Base-by-base conservation (phyloP, 2,113 vertebrate species). In the Crotophaga sulcirostris region DNA sequence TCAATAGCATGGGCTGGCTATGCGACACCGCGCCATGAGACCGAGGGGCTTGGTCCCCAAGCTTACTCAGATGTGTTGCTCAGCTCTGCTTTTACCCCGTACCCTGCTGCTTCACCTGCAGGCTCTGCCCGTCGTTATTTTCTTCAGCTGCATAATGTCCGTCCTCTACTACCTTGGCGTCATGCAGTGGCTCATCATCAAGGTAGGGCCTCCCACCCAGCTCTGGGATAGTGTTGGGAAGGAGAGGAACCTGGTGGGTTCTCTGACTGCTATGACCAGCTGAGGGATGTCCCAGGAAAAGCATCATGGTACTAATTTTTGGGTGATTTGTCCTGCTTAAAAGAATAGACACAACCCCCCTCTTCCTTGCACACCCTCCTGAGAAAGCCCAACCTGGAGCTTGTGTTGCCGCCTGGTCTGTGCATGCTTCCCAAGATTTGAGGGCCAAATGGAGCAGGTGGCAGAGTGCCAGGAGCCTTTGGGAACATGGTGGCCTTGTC, bases 61-160 rank as follows among this genome's bases (percentile, higher is more conserved):
- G 6, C 10, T 5, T 52, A 21, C 36, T 3, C 3, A 40, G 67
- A 42, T 20, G 26, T 40, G 64, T 49, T 55, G 31, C 47, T 78
- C 64, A 47, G 47, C 64, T 66, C 24, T 83, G 14, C 68, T 51
- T 38, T 93, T 81, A 96, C 52, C 18, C 34, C 26, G 8, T 42
- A 26, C 34, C 18, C 49, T 28, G 64, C 18, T 73, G 44, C 76
- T 44, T 89, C 90, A 34, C 55, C 92, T 95, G 75, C 77, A 99
- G 99, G 64, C 97, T 59, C 96, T 99, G 93, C 99, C 99, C 12
- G 99, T 99, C 54, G 89, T 99, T 26, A 90, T 99, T 33, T 99
- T 99, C 98, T 99, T 99, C 97, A 99, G 99, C 81, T 99, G 99
- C 21, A 97, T 99, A 81, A 99, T 99, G 99, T 99, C 99, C 6